Base-by-base conservation (phyloP, 2,797 vertebrate species). In the Tiaroga cobitis region DNA sequence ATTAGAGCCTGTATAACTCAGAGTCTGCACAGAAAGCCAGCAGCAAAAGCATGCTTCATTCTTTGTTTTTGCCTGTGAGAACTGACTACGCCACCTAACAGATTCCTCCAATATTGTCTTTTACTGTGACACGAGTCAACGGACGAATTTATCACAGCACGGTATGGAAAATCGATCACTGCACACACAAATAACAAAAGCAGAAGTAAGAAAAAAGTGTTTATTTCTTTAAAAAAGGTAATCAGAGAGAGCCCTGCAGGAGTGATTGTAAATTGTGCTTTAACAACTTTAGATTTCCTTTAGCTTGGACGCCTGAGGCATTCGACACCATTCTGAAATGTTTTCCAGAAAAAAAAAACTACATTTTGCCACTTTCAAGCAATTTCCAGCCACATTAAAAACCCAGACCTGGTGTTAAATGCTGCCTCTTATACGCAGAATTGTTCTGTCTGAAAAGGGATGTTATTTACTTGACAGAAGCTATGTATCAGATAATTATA, bases 391-490 rank as follows among this genome's bases (percentile, higher is more conserved):
- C 39, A 63, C 70, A 70, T 82, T 56, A 76, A 75, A 88, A 49
- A 26, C 65, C 70, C 19, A 78, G 54, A 76, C 77, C 81, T 49
- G 9, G 51, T 46, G 80, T 85, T 87, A 83, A 87, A 89, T 70
- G 26, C 65, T 41, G 16, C 63, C 34, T 84, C 73, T 41, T 70
- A 75, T 82, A 61, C 85, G 68, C 61, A 34, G 3, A 65, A 70
- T 29, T 37, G 13, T 67, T 61, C 29, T 29, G 11, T 89, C 13
- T 87, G 49, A 6, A 77, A 68, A n/a, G 13, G 29, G 59, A 78
- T 65, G 32, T 88, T 74, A 84, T 90, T 84, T 86, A 82, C 43
- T 79, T 59, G 16, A 26, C 13, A 56, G 46, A 86, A 74, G 34
- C 68, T 59, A 46, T 82, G 74, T 75, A 76, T 46, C 21, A 68